Percentiles rank a stretch among this genome's conserved stretches.
Evolutionary conservation across 2,888 invertebrate genomes (phyloP).

Genomic region (Fabriciana adippe): DNA sequence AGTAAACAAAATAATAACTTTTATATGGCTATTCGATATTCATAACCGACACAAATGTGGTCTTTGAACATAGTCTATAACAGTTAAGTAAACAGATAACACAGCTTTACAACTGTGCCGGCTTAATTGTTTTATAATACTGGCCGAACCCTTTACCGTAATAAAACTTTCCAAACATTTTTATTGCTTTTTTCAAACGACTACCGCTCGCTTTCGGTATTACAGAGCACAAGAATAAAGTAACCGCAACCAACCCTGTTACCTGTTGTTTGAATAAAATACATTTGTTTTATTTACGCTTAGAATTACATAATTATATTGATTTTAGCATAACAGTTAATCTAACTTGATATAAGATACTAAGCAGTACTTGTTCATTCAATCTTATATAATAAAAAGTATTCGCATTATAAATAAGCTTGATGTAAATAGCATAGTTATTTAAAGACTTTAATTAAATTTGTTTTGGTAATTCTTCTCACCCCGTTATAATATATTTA

Average conservation of each 20-base stretch:
- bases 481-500: conserved; percentile 21
- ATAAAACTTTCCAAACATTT: conserved; percentile 75
- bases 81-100: conserved; percentile 56
- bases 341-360: too few relatives aligned
- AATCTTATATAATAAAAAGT: too few relatives aligned
- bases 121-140: conserved; percentile 67
- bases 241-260: conserved; percentile 31
- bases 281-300: neutral
- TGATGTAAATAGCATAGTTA: too few relatives aligned
- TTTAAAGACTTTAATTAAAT: neutral
- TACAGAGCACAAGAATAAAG: conserved; percentile 28
- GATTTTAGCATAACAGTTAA: too few relatives aligned
- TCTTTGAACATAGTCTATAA: conserved; percentile 40
- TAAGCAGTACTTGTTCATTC: too few relatives aligned
- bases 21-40: neutral
- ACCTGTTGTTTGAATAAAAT: conserved; percentile 9
- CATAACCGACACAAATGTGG: conserved; percentile 14
- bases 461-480: conserved; percentile 1
- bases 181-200: conserved; percentile 58
- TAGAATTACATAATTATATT: neutral
- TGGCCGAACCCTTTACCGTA: conserved; percentile 65
- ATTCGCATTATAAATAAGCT: too few relatives aligned
- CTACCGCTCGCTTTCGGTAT: conserved; percentile 44
- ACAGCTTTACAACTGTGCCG: conserved; percentile 52
- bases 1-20: neutral